Base-by-base conservation (phyloP, 2,113 vertebrate genomes). In the Heterotis niloticus region DNA sequence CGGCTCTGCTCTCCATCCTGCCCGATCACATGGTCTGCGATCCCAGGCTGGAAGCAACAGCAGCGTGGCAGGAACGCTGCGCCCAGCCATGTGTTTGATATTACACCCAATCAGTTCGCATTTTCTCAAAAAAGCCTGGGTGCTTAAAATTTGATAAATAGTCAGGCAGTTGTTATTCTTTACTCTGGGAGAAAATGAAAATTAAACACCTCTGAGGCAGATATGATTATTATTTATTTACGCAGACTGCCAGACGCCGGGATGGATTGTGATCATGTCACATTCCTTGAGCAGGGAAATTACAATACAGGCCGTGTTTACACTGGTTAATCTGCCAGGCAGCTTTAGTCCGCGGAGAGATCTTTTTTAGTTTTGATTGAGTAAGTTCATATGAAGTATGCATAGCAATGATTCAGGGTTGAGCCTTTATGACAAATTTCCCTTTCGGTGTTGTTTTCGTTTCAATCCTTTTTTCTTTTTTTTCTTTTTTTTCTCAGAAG, bases 231-330 rank as follows among this genome's bases (percentile, higher is more conserved):
- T 69, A 76, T 87, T 88, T 91, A 90, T 92, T 92, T 93, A 91
- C 82, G 78, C 80, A 81, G 56, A 69, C 77, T 83, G 87, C 90
- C 91, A 88, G 82, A 20, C 10, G 80, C 67, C 60, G 84, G 90
- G 91, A 92, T 91, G 88, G 86, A 92, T 92, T 86, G 87, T 90
- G 89, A 90, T 90, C 88, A 83, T 87, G 85, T 82, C 85, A 82
- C 77, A 76, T 82, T 81, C 84, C 89, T 86, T 90, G 89, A 93
- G 91, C 90, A 90, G 84, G 83, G 28, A 64, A 76, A 80, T 80
- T 51, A 80, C 44, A 76, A 70, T 26, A 56, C 60, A 20, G 69
- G 28, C 44, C 29, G 23, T 73, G 57, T 74, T 74, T 65, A 65
- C 51, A 65, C 56, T 64, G 57, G 23, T 24, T 18, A 62, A 71